These are phyloP conservation scores for Myiagra hebetior DNA, from an alignment of 2,113 vertebrate genomes.

Conservation along the genomic window DNA sequence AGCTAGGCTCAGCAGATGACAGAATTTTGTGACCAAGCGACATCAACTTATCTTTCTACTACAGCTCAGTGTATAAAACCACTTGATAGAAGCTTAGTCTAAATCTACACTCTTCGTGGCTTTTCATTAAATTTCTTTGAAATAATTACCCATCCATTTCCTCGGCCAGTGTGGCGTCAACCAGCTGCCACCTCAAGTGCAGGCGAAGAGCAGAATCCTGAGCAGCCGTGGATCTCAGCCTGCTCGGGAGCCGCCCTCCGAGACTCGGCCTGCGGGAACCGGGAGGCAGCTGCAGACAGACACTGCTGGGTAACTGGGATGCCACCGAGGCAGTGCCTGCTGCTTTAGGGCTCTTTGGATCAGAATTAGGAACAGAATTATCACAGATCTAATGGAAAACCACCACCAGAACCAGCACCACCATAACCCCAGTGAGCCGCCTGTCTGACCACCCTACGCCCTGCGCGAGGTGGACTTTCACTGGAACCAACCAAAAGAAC, in stretches of 20 bases:
- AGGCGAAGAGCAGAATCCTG: not conserved
- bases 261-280: not conserved
- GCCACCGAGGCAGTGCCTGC: rapidly evolving
- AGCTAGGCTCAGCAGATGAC: not conserved
- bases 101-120: not conserved
- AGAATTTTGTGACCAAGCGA: not conserved
- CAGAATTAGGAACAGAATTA: rapidly evolving
- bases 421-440: rapidly evolving
- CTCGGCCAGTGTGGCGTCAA: not conserved
- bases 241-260: rapidly evolving
- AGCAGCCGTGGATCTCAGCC: not conserved
- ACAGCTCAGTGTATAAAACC: not conserved
- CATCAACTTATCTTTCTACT: not conserved
- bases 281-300: not conserved
- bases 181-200: not conserved
- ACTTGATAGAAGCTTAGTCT: not conserved
- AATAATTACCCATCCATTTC: not conserved
- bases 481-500: rapidly evolving
- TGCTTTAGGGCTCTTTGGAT: not conserved
- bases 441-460: rapidly evolving
- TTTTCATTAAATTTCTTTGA: conserved; percentile 46
- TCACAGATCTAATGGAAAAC: not conserved
- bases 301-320: rapidly evolving
- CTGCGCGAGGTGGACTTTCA: rapidly evolving
- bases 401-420: not conserved